Evolutionary conservation across 2,113 vertebrate genomes (phyloP), one percentile per base, ranked within the genome.

Genomic region (Cisticola juncidis): DNA sequence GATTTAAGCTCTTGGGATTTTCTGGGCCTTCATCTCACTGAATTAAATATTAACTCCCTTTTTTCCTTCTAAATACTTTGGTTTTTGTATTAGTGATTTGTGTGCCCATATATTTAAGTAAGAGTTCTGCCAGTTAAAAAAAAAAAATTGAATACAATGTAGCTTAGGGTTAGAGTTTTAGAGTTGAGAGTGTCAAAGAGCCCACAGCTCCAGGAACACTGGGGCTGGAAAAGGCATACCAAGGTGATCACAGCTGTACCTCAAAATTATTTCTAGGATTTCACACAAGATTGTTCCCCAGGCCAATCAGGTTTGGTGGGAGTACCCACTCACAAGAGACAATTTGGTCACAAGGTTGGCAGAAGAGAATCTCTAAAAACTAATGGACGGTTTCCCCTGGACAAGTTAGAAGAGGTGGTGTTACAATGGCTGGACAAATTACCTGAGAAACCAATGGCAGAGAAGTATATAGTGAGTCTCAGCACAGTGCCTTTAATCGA

Each of bases 301-400:
- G 17, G 23, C 25, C 21, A 11, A 11, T 35, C 50, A 31, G 44
- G 53, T 31, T 68, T 31, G 36, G 7, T 0, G 0, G 31, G 36
- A 68, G 17, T 0, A 0, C 29, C 29, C 16, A 29, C 42, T 56
- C 24, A 29, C 0, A 0, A 68, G 36, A 54, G 36, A 6, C 5
- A 11, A 51, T 36, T 26, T 77, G 53, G 22, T 36, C 53, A 23
- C 33, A 10, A 66, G 26, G 9, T 0, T 38, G 33, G 53, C 14
- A 44, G 45, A 51, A 68, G 36, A 6, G 45, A 44, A 50, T 68
- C 36, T 36, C 29, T 48, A 5, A 66, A 58, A 25, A 31, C 21
- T 14, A 36, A 15, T 33, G 53, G 26, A 23, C 36, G 11, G 5
- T 40, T 40, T 73, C 25, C 14, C 53, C 44, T 8, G 11, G 45